Conservation (phyloP, 2,797 vertebrate species). For the Intellagama lesueurii region DNA sequence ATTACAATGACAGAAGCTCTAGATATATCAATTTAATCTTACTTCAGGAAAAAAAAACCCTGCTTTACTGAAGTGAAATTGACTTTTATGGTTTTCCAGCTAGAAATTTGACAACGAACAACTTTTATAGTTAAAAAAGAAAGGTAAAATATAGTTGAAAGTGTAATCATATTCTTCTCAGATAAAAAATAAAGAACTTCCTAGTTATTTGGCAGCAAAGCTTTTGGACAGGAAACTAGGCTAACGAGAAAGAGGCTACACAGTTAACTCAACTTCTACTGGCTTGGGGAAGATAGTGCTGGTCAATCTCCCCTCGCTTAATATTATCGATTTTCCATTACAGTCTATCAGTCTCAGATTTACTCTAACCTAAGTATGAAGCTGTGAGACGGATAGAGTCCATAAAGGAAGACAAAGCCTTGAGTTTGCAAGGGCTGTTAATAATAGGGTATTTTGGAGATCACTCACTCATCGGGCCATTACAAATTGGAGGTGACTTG, state of each 20-base stretch:
- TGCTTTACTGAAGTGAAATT: constrained; percentile 63
- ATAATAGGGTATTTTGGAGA: too few species aligned
- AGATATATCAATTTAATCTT: constrained; percentile 65
- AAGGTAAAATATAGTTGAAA: constrained; percentile 60
- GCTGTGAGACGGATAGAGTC: too few species aligned
- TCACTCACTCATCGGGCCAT: too few species aligned
- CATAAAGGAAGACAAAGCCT: too few species aligned
- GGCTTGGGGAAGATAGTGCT: not conserved
- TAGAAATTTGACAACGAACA: constrained; percentile 63
- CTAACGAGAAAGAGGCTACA: constrained; percentile 28
- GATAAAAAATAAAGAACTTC: constrained; percentile 52
- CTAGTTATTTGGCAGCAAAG: constrained; percentile 34
- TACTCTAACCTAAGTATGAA: not conserved
- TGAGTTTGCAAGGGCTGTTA: too few species aligned
- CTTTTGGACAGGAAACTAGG: constrained; percentile 32
- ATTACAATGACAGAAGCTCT: constrained; percentile 66
- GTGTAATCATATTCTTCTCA: constrained; percentile 41
- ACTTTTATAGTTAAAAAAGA: constrained; percentile 61
- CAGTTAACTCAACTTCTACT: constrained; percentile 18
- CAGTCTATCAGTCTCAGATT: not conserved
- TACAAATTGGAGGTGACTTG: too few species aligned
- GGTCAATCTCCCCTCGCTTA: constrained; percentile 38
- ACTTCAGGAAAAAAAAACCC: constrained; percentile 58
- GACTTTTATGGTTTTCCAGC: constrained; percentile 68
- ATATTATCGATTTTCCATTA: constrained; percentile 3